A percentile compares a stretch with the other conserved stretches of the same genome.
These are phyloP conservation scores for Adela reaumurella DNA, from an alignment of 2,888 invertebrate genomes.

Conservation along the genomic window DNA sequence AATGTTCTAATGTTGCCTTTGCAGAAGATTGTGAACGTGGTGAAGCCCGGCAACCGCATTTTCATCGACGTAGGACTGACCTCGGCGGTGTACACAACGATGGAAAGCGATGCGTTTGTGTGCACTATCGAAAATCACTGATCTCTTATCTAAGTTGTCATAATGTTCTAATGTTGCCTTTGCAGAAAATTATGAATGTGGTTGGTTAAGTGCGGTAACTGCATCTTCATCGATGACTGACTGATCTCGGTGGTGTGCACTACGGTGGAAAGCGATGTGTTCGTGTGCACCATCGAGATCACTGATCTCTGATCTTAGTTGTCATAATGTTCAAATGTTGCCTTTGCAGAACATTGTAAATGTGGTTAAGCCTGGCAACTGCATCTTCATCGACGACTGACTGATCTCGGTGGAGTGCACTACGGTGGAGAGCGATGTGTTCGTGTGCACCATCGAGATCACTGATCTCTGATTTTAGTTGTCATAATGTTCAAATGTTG, in stretches of 20 bases:
- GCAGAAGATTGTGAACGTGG: conserved; percentile 93
- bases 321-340: too few species aligned
- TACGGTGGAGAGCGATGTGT: conserved; percentile 54
- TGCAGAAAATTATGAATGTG: conserved; percentile 94
- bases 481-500: too few species aligned
- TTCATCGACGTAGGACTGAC: conserved; percentile 97
- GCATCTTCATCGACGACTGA: conserved; percentile 94
- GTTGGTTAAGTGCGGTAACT: conserved; percentile 79
- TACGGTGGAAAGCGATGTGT: conserved; percentile 54
- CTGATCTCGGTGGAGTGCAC: conserved; percentile 88
- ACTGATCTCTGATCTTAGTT: too few species aligned
- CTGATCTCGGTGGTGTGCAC: conserved; percentile 88
- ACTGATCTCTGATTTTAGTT: too few species aligned
- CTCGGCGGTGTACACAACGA: conserved; percentile 78
- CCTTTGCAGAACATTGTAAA: conserved; percentile 96
- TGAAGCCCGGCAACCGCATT: conserved; percentile 79
- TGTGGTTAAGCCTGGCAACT: conserved; percentile 80
- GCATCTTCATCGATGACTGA: conserved; percentile 94
- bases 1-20: too few species aligned
- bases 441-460: too few species aligned
- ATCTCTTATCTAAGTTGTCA: too few species aligned
- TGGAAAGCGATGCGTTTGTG: conserved; percentile 55
- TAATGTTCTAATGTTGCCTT: too few species aligned
- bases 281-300: too few species aligned
- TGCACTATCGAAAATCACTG: too few species aligned